Conservation (phyloP, 2,113 vertebrate genomes). For the Pyrgilauda ruficollis region DNA sequence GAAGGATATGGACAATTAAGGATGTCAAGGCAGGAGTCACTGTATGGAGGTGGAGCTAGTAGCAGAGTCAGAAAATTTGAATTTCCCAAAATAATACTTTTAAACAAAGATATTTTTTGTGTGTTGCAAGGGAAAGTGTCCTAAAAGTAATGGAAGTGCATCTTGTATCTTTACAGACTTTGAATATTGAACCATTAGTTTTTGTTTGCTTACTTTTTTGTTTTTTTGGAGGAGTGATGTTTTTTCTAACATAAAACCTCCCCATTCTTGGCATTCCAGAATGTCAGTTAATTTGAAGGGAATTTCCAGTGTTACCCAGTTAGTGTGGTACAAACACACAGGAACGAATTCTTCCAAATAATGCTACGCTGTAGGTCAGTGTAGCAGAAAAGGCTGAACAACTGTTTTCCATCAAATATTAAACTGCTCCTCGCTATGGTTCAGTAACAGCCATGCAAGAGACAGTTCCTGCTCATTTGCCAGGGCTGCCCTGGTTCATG, state of each 20-base stretch:
- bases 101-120: neutral
- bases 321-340: neutral
- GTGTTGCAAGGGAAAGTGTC: neutral
- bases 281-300: neutral
- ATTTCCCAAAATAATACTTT: neutral
- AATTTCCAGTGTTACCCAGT: neutral
- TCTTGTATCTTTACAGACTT: neutral
- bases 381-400: neutral
- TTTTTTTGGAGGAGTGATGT: neutral
- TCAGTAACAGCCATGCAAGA: neutral
- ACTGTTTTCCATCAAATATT: conserved; percentile 30
- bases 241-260: neutral
- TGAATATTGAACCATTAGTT: neutral
- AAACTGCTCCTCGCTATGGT: neutral
- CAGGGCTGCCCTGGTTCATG: neutral
- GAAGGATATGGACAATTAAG: neutral
- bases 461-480: conserved; percentile 27
- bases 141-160: neutral
- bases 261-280: neutral
- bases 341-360: neutral
- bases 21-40: neutral
- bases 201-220: neutral
- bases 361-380: neutral
- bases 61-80: neutral
- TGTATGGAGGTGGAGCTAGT: neutral